Evolutionary conservation across 2,113 vertebrate species (phyloP).

Genomic region (Ptilonorhynchus violaceus): DNA sequence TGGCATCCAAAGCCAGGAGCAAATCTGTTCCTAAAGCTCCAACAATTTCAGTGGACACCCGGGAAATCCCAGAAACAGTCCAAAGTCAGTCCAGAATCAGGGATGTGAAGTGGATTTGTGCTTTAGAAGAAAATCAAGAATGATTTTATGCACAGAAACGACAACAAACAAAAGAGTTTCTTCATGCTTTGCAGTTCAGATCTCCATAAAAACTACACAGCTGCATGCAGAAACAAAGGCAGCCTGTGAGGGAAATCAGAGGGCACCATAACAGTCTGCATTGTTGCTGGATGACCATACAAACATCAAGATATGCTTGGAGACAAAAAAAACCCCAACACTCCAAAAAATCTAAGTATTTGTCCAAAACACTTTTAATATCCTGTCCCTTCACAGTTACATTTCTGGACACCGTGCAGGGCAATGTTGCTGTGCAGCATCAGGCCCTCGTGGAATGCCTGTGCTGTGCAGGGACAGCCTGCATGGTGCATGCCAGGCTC

Average conservation of each 20-base stretch:
- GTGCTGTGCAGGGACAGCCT: background rate
- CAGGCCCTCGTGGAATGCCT: background rate
- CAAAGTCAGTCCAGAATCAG: background rate
- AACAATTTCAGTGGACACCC: background rate
- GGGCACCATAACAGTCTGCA: conserved; percentile 33
- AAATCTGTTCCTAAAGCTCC: conserved; percentile 39
- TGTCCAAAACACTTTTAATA: background rate
- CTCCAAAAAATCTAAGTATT: background rate
- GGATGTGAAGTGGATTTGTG: conserved; percentile 34
- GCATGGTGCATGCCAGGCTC: background rate
- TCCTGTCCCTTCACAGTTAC: too few species aligned
- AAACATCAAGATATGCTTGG: background rate
- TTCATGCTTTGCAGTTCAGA: conserved; percentile 30
- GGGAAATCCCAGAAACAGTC: conserved; percentile 25
- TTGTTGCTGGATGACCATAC: background rate
- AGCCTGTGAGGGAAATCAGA: conserved; percentile 10
- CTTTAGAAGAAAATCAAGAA: conserved; percentile 49
- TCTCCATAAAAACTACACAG: conserved; percentile 50
- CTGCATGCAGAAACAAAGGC: background rate
- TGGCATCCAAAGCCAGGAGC: background rate
- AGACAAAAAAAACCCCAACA: background rate
- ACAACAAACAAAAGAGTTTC: conserved; percentile 42
- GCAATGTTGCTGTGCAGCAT: background rate
- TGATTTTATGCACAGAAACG: conserved; percentile 26
- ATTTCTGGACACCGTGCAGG: background rate